Evolutionary conservation across 2,113 vertebrate species (phyloP).

Genomic region (Marmota monax): DNA sequence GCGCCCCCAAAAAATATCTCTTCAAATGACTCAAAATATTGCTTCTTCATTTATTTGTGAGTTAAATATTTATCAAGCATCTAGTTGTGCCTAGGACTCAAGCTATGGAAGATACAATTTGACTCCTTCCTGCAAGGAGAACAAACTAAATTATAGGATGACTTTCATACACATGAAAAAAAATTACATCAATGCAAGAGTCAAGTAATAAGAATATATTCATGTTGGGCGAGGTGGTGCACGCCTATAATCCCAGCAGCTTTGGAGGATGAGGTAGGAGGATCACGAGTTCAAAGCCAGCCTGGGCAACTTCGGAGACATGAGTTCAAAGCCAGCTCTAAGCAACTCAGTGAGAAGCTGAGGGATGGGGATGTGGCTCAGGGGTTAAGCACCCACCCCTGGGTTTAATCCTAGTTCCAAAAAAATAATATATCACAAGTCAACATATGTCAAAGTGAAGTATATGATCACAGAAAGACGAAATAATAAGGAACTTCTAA

Average conservation of each 20-base stretch:
- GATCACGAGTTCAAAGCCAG: not conserved
- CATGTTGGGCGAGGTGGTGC: not conserved
- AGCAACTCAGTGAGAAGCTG: too few species aligned
- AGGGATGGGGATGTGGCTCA: too few species aligned
- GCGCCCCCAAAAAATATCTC: not conserved
- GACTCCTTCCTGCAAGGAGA: not conserved
- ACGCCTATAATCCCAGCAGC: too few species aligned
- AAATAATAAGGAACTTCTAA: not conserved
- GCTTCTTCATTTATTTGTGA: conserved; percentile 13
- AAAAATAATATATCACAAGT: not conserved
- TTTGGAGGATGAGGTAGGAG: too few species aligned
- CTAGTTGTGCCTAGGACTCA: not conserved
- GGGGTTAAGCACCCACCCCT: too few species aligned
- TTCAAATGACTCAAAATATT: conserved; percentile 24
- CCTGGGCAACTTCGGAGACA: too few species aligned
- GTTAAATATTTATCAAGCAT: not conserved
- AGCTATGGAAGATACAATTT: not conserved
- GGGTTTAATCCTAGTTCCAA: too few species aligned
- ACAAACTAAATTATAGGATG: not conserved
- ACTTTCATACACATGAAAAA: not conserved
- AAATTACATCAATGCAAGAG: not conserved
- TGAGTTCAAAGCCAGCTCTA: not conserved
- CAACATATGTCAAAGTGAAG: not conserved
- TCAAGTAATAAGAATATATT: conserved; percentile 1
- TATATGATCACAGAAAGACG: not conserved